phyloP scores from a whole-genome alignment of 2,113 vertebrate species.

The Cyprinodon tularosa region DNA sequence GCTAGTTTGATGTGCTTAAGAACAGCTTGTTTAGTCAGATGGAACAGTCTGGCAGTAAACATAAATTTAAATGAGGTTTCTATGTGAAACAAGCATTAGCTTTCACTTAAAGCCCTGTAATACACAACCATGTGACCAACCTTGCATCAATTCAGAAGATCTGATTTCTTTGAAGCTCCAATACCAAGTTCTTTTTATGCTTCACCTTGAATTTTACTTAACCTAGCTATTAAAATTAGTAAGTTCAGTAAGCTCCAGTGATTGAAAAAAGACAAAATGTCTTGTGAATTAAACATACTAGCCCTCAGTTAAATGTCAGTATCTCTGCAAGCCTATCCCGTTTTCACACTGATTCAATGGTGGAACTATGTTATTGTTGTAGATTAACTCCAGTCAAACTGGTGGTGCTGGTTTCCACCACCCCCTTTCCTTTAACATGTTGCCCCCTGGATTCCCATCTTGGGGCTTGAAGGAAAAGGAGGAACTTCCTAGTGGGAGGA shows the following conservation, averaged over 20 bases:
- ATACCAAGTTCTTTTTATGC: conserved; percentile 21
- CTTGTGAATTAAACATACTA: conserved; percentile 41
- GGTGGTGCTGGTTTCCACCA: conserved; percentile 35
- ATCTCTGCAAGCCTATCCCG: conserved; percentile 55
- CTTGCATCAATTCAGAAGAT: conserved; percentile 21
- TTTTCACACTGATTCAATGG: conserved; percentile 67
- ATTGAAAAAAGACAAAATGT: conserved; percentile 61
- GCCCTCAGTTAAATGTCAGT: conserved; percentile 65
- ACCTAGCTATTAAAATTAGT: no score
- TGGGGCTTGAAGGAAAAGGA: conserved; percentile 2
- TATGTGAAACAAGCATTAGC: not conserved
- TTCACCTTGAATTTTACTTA: conserved; percentile 24
- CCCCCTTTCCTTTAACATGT: conserved; percentile 21
- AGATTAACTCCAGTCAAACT: conserved; percentile 62
- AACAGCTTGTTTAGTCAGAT: not conserved
- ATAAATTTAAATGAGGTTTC: not conserved
- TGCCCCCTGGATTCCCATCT: conserved; percentile 19
- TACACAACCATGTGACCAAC: conserved; percentile 9
- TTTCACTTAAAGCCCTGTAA: not conserved
- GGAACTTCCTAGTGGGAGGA: conserved; percentile 3
- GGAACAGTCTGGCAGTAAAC: not conserved
- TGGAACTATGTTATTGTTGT: conserved; percentile 68
- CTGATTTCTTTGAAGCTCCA: conserved; percentile 42
- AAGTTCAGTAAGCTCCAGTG: conserved; percentile 54
- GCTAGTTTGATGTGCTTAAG: conserved; percentile 15